A percentile compares a stretch with the other conserved stretches of the same genome.
Conservation (phyloP, 2,797 vertebrate species). For the Gymnopithys bicolor region DNA sequence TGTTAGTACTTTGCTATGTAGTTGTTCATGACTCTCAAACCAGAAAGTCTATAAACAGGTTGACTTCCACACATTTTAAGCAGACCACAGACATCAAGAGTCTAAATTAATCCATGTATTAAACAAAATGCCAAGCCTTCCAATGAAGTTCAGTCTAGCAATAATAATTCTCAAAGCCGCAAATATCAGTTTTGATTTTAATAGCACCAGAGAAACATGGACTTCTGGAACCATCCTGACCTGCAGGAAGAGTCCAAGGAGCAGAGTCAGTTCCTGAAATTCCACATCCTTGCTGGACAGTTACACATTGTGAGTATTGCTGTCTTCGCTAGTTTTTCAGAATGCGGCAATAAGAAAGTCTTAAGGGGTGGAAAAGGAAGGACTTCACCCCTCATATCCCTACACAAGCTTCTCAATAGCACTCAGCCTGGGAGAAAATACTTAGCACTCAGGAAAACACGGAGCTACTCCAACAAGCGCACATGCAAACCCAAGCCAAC, state of each 20-base stretch:
- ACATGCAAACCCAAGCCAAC: neutral
- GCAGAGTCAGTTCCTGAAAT: neutral
- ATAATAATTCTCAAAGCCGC: constrained; percentile 24
- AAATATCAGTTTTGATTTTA: constrained; percentile 40
- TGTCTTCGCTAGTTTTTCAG: constrained; percentile 6
- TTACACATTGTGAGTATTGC: neutral
- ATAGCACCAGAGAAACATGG: constrained; percentile 12
- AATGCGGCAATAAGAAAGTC: neutral
- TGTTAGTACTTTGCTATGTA: neutral
- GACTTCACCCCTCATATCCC: neutral
- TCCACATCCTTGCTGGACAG: neutral
- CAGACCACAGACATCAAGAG: neutral
- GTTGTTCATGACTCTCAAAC: neutral
- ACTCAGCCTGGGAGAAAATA: constrained; percentile 14
- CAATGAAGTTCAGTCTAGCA: neutral
- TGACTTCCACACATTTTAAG: constrained; percentile 7
- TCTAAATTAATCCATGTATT: neutral
- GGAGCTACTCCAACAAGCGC: neutral
- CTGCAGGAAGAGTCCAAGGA: constrained; percentile 11
- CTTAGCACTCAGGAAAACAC: neutral
- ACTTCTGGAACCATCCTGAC: constrained; percentile 31
- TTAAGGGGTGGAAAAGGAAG: neutral
- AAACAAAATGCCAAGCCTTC: neutral
- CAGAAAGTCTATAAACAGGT: neutral
- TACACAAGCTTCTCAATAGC: constrained; percentile 46